phyloP scores from a whole-genome alignment of 2,888 invertebrate species.

The Gortyna flavago region DNA sequence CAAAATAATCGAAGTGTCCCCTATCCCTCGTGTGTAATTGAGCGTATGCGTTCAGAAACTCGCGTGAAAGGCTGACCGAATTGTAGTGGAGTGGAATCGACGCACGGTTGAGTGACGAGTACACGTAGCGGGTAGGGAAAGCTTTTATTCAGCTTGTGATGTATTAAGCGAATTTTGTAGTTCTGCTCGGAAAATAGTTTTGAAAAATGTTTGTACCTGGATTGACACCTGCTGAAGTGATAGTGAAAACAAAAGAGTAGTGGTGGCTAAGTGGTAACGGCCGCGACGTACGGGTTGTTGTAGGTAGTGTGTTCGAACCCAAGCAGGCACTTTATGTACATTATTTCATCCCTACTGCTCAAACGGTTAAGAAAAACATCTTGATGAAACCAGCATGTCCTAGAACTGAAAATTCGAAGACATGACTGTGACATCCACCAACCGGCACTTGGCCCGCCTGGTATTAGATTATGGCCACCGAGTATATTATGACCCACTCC shows the following conservation, averaged over 20 bases:
- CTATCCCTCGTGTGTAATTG: constrained; percentile 54
- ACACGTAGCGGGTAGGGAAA: constrained; percentile 32
- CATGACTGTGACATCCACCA: not conserved
- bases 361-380: not conserved
- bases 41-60: constrained; percentile 45
- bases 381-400: not conserved
- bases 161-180: constrained; percentile 7
- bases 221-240: not conserved
- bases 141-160: constrained; percentile 42
- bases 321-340: not conserved
- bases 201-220: not conserved
- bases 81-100: constrained; percentile 35
- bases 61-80: constrained; percentile 32
- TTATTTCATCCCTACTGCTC: not conserved
- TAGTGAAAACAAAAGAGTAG: not conserved
- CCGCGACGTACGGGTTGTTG: not conserved
- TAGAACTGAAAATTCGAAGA: not conserved
- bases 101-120: constrained; percentile 32
- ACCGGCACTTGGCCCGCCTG: not conserved
- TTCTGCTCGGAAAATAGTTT: not conserved
- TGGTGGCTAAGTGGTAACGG: not conserved
- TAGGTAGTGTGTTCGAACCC: not conserved
- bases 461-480: not conserved
- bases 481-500: not conserved
- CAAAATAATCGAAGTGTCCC: constrained; percentile 31